phyloP scores from a whole-genome alignment of 2,888 invertebrate genomes.

The Ormyrus pomaceus region DNA sequence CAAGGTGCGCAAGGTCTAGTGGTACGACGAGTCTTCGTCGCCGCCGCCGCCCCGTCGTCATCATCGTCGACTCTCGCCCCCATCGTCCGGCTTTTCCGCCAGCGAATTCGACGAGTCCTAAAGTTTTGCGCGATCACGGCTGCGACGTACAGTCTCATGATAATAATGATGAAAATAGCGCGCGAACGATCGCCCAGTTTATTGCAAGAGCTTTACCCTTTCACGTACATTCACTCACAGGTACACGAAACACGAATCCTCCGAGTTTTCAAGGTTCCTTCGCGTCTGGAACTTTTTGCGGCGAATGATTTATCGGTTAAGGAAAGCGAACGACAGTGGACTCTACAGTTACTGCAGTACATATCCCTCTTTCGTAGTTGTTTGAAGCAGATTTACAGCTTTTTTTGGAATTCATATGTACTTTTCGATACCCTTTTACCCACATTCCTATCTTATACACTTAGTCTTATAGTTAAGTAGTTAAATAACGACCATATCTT shows the following conservation, averaged over 20 bases:
- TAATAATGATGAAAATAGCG: conserved; percentile 5
- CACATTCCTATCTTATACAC: conserved; percentile 29
- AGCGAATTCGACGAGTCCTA: conserved; percentile 55
- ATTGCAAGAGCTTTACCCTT: conserved; percentile 41
- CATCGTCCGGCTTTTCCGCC: conserved; percentile 53
- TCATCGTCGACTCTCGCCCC: conserved; percentile 31
- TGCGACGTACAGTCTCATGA: not conserved
- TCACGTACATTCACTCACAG: conserved; percentile 20
- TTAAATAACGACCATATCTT: conserved; percentile 38
- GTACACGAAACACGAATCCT: conserved; percentile 23
- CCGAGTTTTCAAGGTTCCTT: conserved; percentile 37
- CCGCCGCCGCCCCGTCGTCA: conserved; percentile 29
- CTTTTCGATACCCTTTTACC: conserved; percentile 46
- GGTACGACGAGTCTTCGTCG: conserved; percentile 57
- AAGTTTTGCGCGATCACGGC: not conserved
- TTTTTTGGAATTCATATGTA: conserved; percentile 51
- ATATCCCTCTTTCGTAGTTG: conserved; percentile 38
- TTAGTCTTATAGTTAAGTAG: conserved; percentile 35
- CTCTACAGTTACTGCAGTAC: conserved; percentile 30
- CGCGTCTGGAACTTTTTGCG: conserved; percentile 25
- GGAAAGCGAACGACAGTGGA: conserved; percentile 15
- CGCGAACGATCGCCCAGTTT: conserved; percentile 23
- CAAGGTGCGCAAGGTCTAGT: conserved; percentile 73
- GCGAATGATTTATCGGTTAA: conserved; percentile 31
- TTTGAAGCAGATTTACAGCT: conserved; percentile 36